A percentile compares a stretch with the other conserved stretches of the same genome.
Evolutionary conservation across 2,888 invertebrate species (phyloP).

Genomic region (Phasia obesa): DNA sequence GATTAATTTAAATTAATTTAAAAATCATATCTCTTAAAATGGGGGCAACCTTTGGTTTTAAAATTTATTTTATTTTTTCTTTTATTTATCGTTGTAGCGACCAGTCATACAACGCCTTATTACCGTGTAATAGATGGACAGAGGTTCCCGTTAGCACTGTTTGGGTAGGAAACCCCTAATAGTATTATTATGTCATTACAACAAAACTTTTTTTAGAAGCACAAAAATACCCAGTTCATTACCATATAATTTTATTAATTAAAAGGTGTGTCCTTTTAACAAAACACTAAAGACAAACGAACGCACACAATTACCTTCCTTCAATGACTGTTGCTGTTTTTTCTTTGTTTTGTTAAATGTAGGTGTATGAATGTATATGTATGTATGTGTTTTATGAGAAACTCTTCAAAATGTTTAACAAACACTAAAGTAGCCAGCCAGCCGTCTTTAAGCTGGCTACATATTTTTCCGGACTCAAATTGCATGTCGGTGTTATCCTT

Average conservation of each 20-base stretch:
- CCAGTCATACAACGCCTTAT: too few species aligned
- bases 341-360: conserved; percentile 1
- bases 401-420: neutral
- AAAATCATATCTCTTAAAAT: too few species aligned
- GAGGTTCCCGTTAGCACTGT: too few species aligned
- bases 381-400: neutral
- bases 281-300: conserved; percentile 7
- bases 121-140: too few species aligned
- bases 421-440: neutral
- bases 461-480: neutral
- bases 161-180: too few species aligned
- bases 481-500: conserved; percentile 20
- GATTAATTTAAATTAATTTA: too few species aligned
- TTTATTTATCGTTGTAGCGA: too few species aligned
- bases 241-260: conserved; percentile 66
- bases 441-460: conserved; percentile 8
- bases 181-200: too few species aligned
- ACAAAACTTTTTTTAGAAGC: conserved; percentile 1
- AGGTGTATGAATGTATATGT: neutral
- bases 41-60: too few species aligned
- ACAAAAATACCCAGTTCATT: conserved; percentile 51
- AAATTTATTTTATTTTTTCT: too few species aligned
- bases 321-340: conserved; percentile 30
- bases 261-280: conserved; percentile 65
- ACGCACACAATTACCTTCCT: neutral